These are phyloP conservation scores for Lathamus discolor DNA, from an alignment of 2,113 vertebrate species.

Conservation along the genomic window DNA sequence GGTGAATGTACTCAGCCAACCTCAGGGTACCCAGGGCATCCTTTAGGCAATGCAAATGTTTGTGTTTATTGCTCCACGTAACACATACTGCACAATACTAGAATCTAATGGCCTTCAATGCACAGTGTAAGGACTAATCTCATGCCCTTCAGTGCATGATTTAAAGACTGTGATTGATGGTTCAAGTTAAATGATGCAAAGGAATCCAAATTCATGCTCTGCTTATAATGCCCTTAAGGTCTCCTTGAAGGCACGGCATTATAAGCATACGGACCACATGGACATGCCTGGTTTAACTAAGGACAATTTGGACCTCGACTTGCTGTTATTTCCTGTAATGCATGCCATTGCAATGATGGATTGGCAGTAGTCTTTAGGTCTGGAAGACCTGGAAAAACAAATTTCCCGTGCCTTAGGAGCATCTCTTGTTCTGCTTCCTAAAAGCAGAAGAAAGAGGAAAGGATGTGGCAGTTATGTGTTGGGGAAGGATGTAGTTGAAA, in stretches of 20 bases:
- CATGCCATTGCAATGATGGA: neutral
- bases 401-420: neutral
- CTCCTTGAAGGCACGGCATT: neutral
- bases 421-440: neutral
- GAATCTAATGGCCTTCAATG: neutral
- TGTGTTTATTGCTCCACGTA: neutral
- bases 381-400: neutral
- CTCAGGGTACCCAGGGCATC: neutral
- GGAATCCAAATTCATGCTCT: neutral
- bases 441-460: neutral
- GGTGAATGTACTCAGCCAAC: neutral
- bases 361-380: neutral
- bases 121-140: neutral
- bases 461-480: neutral
- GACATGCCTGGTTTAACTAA: neutral
- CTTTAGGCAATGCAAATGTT: neutral
- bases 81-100: neutral
- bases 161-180: neutral
- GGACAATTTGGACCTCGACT: neutral
- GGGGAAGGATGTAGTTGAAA: neutral
- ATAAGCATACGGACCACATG: neutral
- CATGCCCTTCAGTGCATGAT: neutral
- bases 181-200: neutral
- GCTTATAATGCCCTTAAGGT: neutral
- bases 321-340: neutral